phyloP scores from a whole-genome alignment of 2,113 vertebrate genomes.

The Ornithorhynchus anatinus region DNA sequence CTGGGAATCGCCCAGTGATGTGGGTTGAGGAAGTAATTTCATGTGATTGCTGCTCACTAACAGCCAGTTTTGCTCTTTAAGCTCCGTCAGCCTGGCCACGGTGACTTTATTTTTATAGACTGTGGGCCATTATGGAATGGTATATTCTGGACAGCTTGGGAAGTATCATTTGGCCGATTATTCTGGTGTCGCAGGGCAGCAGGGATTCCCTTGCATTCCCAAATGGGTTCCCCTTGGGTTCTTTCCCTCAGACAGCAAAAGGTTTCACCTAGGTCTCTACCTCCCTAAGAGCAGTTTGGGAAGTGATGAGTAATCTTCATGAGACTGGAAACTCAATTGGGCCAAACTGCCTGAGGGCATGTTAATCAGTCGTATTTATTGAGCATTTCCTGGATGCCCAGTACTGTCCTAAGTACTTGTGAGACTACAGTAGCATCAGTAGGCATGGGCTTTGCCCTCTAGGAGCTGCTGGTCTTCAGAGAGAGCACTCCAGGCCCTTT shows the following conservation, averaged over 20 bases:
- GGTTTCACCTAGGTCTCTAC: too few species aligned
- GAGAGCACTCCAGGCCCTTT: too few species aligned
- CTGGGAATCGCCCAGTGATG: not conserved
- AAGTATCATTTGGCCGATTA: constrained; percentile 1
- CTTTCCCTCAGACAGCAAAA: not conserved
- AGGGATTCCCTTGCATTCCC: not conserved
- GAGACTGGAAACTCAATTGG: too few species aligned
- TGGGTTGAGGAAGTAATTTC: constrained; percentile 12
- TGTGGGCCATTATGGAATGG: constrained; percentile 9
- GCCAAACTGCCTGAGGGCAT: too few species aligned
- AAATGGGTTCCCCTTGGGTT: not conserved
- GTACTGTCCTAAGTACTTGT: too few species aligned
- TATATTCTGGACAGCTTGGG: not conserved
- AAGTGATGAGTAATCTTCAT: too few species aligned
- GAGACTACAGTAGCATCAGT: too few species aligned
- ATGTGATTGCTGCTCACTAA: not conserved
- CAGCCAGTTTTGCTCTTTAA: constrained; percentile 9
- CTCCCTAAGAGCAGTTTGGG: too few species aligned
- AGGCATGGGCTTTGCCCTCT: too few species aligned
- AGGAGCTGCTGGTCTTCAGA: too few species aligned
- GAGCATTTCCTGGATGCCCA: too few species aligned
- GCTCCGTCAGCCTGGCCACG: not conserved
- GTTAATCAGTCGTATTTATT: too few species aligned
- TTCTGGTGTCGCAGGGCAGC: not conserved
- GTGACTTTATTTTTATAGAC: constrained; percentile 18